phyloP scores from a whole-genome alignment of 1,140 invertebrate species.

The Chlorops oryzae region DNA sequence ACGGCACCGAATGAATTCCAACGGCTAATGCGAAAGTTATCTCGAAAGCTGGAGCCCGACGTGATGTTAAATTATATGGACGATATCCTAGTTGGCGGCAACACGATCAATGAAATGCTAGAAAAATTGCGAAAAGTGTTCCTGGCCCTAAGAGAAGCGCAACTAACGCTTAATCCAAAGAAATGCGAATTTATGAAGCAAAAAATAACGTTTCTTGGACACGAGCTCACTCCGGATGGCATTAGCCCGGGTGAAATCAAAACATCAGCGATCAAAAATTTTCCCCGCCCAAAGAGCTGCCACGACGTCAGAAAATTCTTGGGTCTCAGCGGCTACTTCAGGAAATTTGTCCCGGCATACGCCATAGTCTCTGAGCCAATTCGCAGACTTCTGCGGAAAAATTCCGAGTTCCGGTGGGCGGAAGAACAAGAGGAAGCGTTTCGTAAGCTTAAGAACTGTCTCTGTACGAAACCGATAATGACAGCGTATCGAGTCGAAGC shows the following conservation, averaged over 20 bases:
- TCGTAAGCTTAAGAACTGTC: too few species aligned
- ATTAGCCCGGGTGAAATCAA: conserved; percentile 16
- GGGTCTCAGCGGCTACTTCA: conserved; percentile 25
- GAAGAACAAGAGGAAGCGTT: too few species aligned
- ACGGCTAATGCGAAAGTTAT: too few species aligned
- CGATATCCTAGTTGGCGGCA: neutral
- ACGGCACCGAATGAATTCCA: too few species aligned
- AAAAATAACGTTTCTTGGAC: conserved; percentile 15
- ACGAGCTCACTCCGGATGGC: conserved; percentile 5
- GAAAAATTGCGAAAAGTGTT: neutral
- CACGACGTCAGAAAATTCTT: conserved; percentile 8
- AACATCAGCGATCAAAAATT: conserved; percentile 16
- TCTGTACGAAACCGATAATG: too few species aligned
- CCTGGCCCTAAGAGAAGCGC: conserved; percentile 2
- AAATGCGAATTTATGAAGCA: conserved; percentile 46
- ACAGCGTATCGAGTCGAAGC: too few species aligned
- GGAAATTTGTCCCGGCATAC: conserved; percentile 25
- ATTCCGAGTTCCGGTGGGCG: too few species aligned
- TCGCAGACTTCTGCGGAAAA: too few species aligned
- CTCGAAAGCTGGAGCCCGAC: too few species aligned
- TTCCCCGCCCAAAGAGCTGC: conserved; percentile 5
- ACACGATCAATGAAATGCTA: conserved; percentile 2
- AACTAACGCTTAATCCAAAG: conserved; percentile 47
- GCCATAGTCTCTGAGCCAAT: conserved; percentile 17
- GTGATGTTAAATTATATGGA: conserved; percentile 18